Conservation (phyloP, 2,888 invertebrate species). For the Tanaodytes sp. region DNA sequence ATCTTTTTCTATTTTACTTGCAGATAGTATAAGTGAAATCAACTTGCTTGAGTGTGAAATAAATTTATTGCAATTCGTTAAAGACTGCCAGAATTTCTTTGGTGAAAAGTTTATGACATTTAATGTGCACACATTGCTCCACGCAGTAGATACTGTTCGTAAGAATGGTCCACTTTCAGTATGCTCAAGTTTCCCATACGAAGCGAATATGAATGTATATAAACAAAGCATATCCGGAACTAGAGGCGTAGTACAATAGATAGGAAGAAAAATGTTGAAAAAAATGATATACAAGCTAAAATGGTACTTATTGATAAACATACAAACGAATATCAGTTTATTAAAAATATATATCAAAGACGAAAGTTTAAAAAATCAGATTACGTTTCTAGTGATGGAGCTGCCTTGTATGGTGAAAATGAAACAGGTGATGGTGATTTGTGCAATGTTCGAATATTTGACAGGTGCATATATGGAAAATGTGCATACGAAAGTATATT, state of each 20-base stretch:
- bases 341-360: background rate
- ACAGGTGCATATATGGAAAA: background rate
- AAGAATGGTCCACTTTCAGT: conserved; percentile 16
- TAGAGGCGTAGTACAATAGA: conserved; percentile 6
- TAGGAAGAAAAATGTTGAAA: background rate
- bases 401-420: background rate
- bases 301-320: background rate
- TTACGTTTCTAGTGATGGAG: background rate
- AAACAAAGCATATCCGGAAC: conserved; percentile 26
- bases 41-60: conserved; percentile 18
- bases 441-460: background rate
- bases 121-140: conserved; percentile 18
- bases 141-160: conserved; percentile 6
- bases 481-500: background rate
- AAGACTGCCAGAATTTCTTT: conserved; percentile 20
- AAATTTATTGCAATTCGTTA: conserved; percentile 20
- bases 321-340: background rate
- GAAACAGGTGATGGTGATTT: background rate
- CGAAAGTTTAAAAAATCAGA: background rate
- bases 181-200: conserved; percentile 12
- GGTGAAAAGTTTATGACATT: conserved; percentile 16
- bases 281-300: background rate
- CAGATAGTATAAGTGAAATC: conserved; percentile 13
- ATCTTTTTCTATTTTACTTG: conserved; percentile 4
- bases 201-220: conserved; percentile 24